Evolutionary conservation across 2,797 vertebrate species (phyloP).

Genomic region (Scolopax bukidnonensis): DNA sequence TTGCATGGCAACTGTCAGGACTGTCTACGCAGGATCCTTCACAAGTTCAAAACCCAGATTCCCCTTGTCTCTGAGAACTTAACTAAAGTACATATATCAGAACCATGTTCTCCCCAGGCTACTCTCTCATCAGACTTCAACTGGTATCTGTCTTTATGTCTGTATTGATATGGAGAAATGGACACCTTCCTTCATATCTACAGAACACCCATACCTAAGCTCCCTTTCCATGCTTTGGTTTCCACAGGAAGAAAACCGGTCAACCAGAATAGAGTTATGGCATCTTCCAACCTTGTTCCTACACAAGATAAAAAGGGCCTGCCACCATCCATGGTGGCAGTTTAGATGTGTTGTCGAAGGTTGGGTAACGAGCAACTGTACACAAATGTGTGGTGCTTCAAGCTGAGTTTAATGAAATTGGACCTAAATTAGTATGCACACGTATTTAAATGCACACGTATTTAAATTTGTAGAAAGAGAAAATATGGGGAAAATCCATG

Average conservation of each 20-base stretch:
- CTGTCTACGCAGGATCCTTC: not conserved
- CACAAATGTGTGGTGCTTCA: not conserved
- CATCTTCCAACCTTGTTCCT: not conserved
- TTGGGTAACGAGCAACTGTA: not conserved
- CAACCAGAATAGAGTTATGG: not conserved
- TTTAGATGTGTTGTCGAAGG: not conserved
- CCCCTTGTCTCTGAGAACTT: not conserved
- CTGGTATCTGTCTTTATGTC: not conserved
- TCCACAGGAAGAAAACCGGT: not conserved
- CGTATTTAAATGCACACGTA: not conserved
- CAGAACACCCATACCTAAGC: not conserved
- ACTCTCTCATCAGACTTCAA: not conserved
- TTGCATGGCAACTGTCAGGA: not conserved
- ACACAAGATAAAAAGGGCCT: fast-evolving
- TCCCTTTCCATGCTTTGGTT: not conserved
- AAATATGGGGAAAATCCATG: not conserved
- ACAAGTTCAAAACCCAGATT: not conserved
- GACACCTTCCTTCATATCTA: not conserved
- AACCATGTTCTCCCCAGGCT: not conserved
- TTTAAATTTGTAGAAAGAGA: not conserved
- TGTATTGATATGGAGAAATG: not conserved
- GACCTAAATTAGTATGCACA: not conserved
- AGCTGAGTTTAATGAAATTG: not conserved
- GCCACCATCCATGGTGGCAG: too few relatives aligned
- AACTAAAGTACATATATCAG: not conserved